phyloP scores from a whole-genome alignment of 2,113 vertebrate species.

The Tricholaema leucomelas region DNA sequence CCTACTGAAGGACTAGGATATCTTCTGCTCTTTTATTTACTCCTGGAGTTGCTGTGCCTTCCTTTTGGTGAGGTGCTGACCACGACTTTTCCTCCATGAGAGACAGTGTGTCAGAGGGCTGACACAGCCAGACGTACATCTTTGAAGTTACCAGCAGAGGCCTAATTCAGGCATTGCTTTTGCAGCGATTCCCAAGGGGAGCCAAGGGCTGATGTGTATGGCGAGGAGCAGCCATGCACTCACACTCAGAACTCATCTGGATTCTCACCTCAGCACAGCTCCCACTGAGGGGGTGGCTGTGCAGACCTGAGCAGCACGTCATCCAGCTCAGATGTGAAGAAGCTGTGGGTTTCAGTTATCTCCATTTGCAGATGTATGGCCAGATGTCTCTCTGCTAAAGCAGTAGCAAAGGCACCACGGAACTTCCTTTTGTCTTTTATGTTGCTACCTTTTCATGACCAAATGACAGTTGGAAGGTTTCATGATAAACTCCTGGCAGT shows the following conservation, averaged over 20 bases:
- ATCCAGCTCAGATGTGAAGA: neutral
- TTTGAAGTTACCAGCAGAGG: neutral
- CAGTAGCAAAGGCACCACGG: neutral
- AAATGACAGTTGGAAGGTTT: neutral
- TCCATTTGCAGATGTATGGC: rapidly evolving
- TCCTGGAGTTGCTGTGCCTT: neutral
- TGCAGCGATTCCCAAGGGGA: neutral
- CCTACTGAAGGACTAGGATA: neutral
- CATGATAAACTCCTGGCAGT: neutral
- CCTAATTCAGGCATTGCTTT: neutral
- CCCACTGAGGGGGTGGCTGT: neutral
- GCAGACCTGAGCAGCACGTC: rapidly evolving
- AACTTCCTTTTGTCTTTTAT: neutral
- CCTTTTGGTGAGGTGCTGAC: neutral
- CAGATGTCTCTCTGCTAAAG: neutral
- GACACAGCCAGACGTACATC: neutral
- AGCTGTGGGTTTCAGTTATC: neutral
- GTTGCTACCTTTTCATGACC: neutral
- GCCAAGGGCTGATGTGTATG: neutral
- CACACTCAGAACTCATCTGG: neutral
- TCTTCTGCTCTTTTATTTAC: neutral
- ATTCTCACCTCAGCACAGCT: rapidly evolving
- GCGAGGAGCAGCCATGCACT: neutral
- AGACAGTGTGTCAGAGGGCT: rapidly evolving
- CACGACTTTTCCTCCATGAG: neutral